phyloP scores from a whole-genome alignment of 2,113 vertebrate genomes.

The Cyanocitta stelleri region DNA sequence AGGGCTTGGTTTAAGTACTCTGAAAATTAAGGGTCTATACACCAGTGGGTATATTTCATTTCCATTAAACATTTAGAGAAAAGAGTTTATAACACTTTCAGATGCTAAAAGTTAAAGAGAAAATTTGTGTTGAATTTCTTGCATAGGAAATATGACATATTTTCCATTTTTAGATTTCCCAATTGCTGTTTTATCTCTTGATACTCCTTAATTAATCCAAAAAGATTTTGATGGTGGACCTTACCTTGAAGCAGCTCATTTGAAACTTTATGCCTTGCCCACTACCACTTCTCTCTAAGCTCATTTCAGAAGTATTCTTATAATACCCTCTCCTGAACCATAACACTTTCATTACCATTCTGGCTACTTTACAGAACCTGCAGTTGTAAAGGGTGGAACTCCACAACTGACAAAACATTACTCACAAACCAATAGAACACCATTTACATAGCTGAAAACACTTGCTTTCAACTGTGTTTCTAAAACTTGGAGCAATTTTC shows the following conservation, averaged over 20 bases:
- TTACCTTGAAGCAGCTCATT: neutral
- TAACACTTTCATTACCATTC: neutral
- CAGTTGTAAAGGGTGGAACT: neutral
- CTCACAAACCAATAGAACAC: slow-evolving; percentile 35
- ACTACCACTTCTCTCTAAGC: neutral
- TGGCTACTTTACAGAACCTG: slow-evolving; percentile 20
- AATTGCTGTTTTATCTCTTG: neutral
- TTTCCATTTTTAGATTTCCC: neutral
- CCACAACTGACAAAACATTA: slow-evolving; percentile 25
- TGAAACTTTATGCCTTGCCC: neutral
- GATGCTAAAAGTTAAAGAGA: neutral
- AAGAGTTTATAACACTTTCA: neutral
- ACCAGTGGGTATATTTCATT: neutral
- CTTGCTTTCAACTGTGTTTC: neutral
- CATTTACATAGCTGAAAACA: neutral
- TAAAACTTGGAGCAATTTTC: neutral
- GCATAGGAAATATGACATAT: neutral
- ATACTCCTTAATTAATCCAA: neutral
- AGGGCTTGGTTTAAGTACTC: neutral
- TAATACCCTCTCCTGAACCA: neutral
- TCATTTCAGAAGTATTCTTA: neutral
- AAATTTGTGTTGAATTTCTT: neutral
- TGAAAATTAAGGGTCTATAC: neutral
- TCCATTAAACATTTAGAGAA: neutral
- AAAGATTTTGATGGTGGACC: neutral